Base-by-base conservation (phyloP, 2,797 vertebrate genomes). In the Coranthus polyacanthus region DNA sequence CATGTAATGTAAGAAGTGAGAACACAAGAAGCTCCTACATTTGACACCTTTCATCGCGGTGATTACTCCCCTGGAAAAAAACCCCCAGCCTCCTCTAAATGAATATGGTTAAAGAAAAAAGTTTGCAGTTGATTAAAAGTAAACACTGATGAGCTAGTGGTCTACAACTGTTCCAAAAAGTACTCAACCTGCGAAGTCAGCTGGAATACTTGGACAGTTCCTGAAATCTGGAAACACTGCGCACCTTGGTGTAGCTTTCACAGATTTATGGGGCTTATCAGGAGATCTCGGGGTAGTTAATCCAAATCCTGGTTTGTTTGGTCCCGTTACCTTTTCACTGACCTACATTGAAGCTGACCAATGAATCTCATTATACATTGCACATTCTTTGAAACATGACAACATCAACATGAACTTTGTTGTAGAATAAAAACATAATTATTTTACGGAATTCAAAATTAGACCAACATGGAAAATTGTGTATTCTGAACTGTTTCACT, bases 231-330 rank as follows among this genome's bases (percentile, higher is more conserved):
- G 34, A 68, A 68, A 38, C 51, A 32, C 8, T 49, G 42, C 34
- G 38, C 24, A 59, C 15, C 21, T 54, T 37, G 10, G 38, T 43
- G 41, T 26, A 41, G 37, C 51, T 65, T 51, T 58, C 43, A 63
- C 43, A 47, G 46, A 15, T 81, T 57, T 65, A 20, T 57, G 38
- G 16, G 20, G 41, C 58, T 67, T 67, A 64, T 54, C 54, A 50
- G 36, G 32, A 78, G 51, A 58, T 68, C 43, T 32, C 36, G 16
- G 43, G 29, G 11, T 21, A 55, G 29, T 54, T 58, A 56, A 61
- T 43, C 10, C 8, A 46, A 71, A 57, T 70, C 64, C 39, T 53
- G 9, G 42, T 53, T 46, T 17, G 50, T 65, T 77, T 54, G 59
- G 20, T 68, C 12, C 21, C 10, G 26, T 58, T 60, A 50, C 39